Base-by-base conservation (phyloP, 2,888 invertebrate species). In the Apodemia duryi region DNA sequence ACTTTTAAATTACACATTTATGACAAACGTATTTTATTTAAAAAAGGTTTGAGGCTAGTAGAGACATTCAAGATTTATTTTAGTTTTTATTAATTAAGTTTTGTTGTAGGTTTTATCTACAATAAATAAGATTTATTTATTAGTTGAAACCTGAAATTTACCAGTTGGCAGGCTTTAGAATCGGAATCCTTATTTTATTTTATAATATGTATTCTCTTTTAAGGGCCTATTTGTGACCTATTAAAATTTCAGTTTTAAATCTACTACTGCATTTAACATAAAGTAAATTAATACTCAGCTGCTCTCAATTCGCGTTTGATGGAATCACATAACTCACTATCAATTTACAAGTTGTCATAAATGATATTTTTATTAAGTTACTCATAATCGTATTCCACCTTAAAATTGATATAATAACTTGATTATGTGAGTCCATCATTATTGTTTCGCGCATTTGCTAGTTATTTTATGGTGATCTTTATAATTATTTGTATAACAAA, bases 361-460 rank as follows among this genome's bases (percentile, higher is more conserved):
- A 4, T 11, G 46, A 43, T 43, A 11, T 43, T 43, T 43, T 43
- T 10, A 43, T 43, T 43, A 43, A 10, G 43, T 11, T 11, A 43
- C 43, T 43, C 43, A 43, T 43, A 11, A 43, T 41, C 3, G 9
- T 43, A 11, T 43, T 11, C 43, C 10, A 43, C 9, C 10, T 43
- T 43, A 11, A 10, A 28, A 28, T 28, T 52, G 21, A 10, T 28
- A 29, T 28, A 10, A 28, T 65, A 67, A 65, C 65, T 67, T 64
- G 67, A 67, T 67, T 69, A 66, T 54, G 69, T 66, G 66, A 63
- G 54, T 64, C 63, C 54, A 54, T 65, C 65, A 83, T 85, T 21
- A 85, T 85, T 82, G 79, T 79, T 68, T 63, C 66, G 61, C 62
- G 70, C 71, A 70, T 71, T 69, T 70, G 70, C 61, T 68, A 63